Evolutionary conservation across 2,113 vertebrate genomes (phyloP).

Genomic region (Callorhinus ursinus): DNA sequence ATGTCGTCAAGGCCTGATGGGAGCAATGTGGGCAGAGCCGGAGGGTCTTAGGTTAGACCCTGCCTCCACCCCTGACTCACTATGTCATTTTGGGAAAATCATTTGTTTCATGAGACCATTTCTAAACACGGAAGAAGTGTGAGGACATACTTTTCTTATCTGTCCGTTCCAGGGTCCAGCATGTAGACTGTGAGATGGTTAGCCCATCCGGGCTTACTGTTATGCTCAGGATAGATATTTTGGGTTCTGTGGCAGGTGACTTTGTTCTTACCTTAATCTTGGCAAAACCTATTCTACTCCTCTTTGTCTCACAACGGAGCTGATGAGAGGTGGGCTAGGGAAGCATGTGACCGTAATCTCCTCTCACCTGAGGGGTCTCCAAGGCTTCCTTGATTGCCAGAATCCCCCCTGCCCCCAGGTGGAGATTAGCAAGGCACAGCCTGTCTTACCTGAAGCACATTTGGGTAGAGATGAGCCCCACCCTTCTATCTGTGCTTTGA

Average conservation of each 20-base stretch:
- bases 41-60: neutral
- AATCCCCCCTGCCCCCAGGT: neutral
- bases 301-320: neutral
- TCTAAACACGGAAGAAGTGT: neutral
- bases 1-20: neutral
- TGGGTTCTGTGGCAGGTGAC: neutral
- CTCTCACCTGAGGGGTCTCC: neutral
- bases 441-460: neutral
- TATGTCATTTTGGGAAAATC: neutral
- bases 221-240: neutral
- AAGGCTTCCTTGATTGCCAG: neutral
- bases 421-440: neutral
- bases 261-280: neutral
- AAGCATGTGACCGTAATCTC: neutral
- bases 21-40: neutral
- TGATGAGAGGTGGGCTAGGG: neutral
- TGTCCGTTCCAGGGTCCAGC: neutral
- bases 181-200: neutral
- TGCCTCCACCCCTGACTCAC: neutral
- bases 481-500: neutral
- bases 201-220: accelerated
- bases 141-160: neutral
- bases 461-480: neutral
- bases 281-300: neutral
- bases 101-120: neutral